Base-by-base conservation (phyloP, 92 coral and sea anemone genomes). In the Zoanthus gigantus region DNA sequence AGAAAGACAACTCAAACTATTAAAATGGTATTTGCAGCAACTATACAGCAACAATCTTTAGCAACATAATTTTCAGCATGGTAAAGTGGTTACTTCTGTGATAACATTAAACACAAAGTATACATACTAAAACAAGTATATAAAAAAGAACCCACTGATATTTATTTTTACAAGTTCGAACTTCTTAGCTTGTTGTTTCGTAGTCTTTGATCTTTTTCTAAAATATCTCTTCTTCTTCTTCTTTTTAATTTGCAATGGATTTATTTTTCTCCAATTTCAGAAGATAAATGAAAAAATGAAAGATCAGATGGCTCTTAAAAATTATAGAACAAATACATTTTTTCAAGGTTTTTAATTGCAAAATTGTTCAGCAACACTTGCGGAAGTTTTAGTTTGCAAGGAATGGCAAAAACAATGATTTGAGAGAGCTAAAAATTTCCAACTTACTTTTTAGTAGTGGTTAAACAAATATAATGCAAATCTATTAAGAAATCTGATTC, bases 401-500 rank as follows among this genome's bases (percentile, higher is more conserved):
- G 56, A 50, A 11, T 11, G 56, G 12, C 56, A 50, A 50, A 0
- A 7, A 50, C 9, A 46, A 3, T 7, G 72, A 34, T 58, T 78
- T 37, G 42, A 37, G 42, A 37, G 2, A 37, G 42, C 42, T 37
- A 37, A 2, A 37, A 37, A 37, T 37, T 54, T 79, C 31, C 42
- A 60, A 30, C 46, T 79, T 29, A 13, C 44, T 54, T 7, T 9
- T 31, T 12, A 31, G 42, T 37, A 34, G 32, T 11, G 30, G 32
- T 15, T 60, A 6, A 7, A 30, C 45, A 9, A 8, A 30, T 44
- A 47, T 66, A 53, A 54, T 77, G 82, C 31, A 9, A 60, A 30
- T 66, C 85, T 18, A 47, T 66, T 46, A 58, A 65, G 85, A 45
- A 63, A 47, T 81, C 52, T 66, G 6, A 23, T 5, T 68, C 75